These are phyloP conservation scores for Hippocampus comes DNA, from an alignment of 2,113 vertebrate species.

Conservation along the genomic window DNA sequence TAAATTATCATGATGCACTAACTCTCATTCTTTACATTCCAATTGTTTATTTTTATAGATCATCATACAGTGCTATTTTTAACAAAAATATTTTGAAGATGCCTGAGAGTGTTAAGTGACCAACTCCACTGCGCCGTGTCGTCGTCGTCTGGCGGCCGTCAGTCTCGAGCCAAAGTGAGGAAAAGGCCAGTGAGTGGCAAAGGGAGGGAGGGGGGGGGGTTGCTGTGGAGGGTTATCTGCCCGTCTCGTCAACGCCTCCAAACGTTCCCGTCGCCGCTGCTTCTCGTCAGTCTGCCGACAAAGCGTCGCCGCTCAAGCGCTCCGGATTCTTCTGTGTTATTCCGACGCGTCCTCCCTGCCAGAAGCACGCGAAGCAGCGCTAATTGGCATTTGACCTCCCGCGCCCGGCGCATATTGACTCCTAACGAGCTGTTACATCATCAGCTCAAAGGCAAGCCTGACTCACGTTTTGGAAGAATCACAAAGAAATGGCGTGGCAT, in stretches of 20 bases:
- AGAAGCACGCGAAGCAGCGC: slow-evolving; percentile 1
- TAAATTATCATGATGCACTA: too few species aligned
- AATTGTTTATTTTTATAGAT: too few species aligned
- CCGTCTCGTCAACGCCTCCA: slow-evolving; percentile 3
- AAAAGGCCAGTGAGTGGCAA: background rate
- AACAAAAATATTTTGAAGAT: background rate
- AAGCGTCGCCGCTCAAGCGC: slow-evolving; percentile 32
- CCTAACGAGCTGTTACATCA: slow-evolving; percentile 48
- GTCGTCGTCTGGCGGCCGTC: background rate
- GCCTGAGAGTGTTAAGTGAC: background rate
- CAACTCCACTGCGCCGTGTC: background rate
- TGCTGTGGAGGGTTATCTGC: background rate
- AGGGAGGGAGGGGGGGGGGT: background rate
- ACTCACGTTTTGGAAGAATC: background rate
- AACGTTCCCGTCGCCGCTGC: slow-evolving; percentile 9
- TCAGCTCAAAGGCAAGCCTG: slow-evolving; percentile 22
- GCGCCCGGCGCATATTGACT: slow-evolving; percentile 15
- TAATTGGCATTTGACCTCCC: slow-evolving; percentile 50
- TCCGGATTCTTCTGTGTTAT: slow-evolving; percentile 21
- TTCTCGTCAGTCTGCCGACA: slow-evolving; percentile 9
- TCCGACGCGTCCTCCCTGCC: background rate
- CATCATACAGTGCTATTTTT: too few species aligned
- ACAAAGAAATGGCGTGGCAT: background rate
- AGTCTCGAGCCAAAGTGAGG: background rate
- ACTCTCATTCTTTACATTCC: too few species aligned